Base-by-base conservation (phyloP, 2,888 invertebrate genomes). In the Phalera bucephala region DNA sequence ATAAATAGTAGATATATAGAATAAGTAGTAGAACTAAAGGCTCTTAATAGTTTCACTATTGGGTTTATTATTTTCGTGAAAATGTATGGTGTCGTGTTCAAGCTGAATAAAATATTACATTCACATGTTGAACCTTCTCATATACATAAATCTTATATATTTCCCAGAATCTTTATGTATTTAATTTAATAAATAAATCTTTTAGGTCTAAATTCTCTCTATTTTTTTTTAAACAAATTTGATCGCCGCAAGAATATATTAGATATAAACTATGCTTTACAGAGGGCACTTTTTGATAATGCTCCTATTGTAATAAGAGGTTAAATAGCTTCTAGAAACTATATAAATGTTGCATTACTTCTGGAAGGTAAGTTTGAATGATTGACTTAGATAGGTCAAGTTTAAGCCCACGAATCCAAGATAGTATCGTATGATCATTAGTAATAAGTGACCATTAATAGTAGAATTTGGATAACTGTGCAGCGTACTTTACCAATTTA, bases 161-260 rank as follows among this genome's bases (percentile, higher is more conserved):
- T n/a, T n/a, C n/a, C n/a, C n/a, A n/a, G n/a, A n/a, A n/a, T n/a
- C n/a, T n/a, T n/a, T n/a, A n/a, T 22, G 22, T 2, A 22, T 22
- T 2, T n/a, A 3, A 9, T 9, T 9, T 2, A 9, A 22, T 3
- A 22, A 22, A 9, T 22, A 43, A 2, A 12, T 47, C 38, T 33
- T 39, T 36, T 1, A 52, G 11, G 11, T 52, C 48, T 17, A 48
- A 4, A 3, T 25, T 45, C 1, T 43, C 43, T 25, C 45, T 38
- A 8, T 23, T 19, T 4, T 29, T n/a, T n/a, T n/a, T n/a, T n/a
- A 25, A 2, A 50, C 6, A 8, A 47, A n/a, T 14, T 42, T 47
- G 36, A 33, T 3, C 3, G n/a, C n/a, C n/a, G 12, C 12, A 12
- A 12, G 7, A 25, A 25, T 2, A 25, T 3, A 2, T 7, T n/a